Base-by-base conservation (phyloP, 2,888 invertebrate genomes). In the Leptinotarsa juncta region DNA sequence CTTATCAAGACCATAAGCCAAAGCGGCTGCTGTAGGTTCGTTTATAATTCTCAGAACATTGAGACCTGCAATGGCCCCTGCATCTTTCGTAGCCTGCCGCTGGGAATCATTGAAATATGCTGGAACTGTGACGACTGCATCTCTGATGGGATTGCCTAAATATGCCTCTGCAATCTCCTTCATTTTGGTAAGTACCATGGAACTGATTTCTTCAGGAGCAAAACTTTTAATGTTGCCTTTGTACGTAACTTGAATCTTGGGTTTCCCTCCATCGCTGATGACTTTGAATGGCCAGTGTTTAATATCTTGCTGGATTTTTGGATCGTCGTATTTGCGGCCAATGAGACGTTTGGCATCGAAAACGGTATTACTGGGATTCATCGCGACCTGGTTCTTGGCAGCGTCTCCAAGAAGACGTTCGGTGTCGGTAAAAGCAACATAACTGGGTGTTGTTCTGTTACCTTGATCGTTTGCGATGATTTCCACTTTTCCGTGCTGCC, bases 401-500 rank as follows among this genome's bases (percentile, higher is more conserved):
- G 92, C 92, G 85, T 93, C 93, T 67, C 93, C 93, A 84, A 93
- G 91, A 69, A 93, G 90, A 65, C 93, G 89, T 86, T 93, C 93
- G 14, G 90, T 91, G 85, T 93, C 93, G 12, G 89, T 93, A 87
- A 94, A 94, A 42, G 93, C 94, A 72, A 94, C 94, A 86, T 93
- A 94, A 71, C 92, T 93, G 32, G 96, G 96, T 62, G 96, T 96
- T 23, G 95, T 96, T 73, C 96, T 89, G 88, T 96, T 96, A 78
- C 96, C 96, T 79, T 82, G 95, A 86, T 95, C 95, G 85, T 96
- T 96, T 74, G 96, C 95, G 85, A 96, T 95, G 80, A 95, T 94
- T 86, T 95, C 95, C 82, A 95, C 94, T 86, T 94, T 94, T 71
- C 95, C 93, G 84, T 95, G 91, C 83, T 94, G 93, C 89, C 94